A percentile compares a stretch with the other conserved stretches of the same genome.
Evolutionary conservation across 2,888 invertebrate genomes (phyloP).

Genomic region (Mythimna pallens): DNA sequence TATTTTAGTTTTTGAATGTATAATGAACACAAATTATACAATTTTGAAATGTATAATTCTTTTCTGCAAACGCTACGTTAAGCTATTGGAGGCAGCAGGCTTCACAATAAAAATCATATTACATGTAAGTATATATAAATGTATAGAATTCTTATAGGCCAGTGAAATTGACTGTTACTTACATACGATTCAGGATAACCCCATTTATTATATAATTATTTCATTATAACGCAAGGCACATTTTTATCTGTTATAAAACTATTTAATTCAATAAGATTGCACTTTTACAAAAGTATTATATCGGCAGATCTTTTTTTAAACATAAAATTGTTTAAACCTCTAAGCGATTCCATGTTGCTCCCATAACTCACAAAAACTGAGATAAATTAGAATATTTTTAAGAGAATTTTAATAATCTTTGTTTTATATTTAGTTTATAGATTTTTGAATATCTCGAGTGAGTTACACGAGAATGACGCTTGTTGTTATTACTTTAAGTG

Average conservation of each 20-base stretch:
- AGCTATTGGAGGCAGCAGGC: conserved; percentile 45
- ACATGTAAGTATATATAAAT: conserved; percentile 77
- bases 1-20: not conserved
- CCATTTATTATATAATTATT: conserved; percentile 74
- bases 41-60: not conserved
- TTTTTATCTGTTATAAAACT: conserved; percentile 79
- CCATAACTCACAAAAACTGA: conserved; percentile 67
- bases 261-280: conserved; percentile 77
- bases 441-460: not conserved
- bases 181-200: conserved; percentile 78
- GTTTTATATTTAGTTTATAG: not conserved
- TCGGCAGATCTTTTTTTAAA: conserved; percentile 84
- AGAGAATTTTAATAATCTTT: conserved; percentile 35
- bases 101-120: conserved; percentile 71
- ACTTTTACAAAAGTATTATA: conserved; percentile 76
- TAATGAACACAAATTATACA: conserved; percentile 9
- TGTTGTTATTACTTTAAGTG: not conserved
- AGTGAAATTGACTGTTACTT: conserved; percentile 89
- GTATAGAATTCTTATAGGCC: conserved; percentile 83
- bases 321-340: conserved; percentile 72
- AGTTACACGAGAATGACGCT: not conserved
- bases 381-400: conserved; percentile 61
- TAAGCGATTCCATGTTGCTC: conserved; percentile 68
- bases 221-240: conserved; percentile 89
- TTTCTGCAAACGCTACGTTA: conserved; percentile 28